phyloP scores from a whole-genome alignment of 2,113 vertebrate genomes.

The Zosterops hypoxanthus region DNA sequence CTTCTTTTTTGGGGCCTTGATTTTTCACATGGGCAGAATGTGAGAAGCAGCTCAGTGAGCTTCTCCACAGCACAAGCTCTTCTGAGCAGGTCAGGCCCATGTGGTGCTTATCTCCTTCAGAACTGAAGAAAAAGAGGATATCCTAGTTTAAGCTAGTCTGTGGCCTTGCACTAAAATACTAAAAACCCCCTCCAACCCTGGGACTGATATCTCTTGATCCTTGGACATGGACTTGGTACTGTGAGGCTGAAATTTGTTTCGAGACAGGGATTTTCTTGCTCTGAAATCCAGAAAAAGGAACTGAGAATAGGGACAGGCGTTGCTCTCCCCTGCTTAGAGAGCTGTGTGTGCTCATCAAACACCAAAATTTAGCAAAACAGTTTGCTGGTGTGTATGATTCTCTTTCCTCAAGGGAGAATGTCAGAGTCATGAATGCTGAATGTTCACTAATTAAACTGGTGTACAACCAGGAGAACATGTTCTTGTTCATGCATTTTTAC shows the following conservation, averaged over 20 bases:
- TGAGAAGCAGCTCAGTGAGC: not conserved
- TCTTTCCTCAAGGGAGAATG: not conserved
- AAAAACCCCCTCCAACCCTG: rapidly evolving
- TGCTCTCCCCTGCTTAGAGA: not conserved
- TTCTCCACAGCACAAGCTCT: not conserved
- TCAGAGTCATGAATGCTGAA: not conserved
- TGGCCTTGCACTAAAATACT: not conserved
- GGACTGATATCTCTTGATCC: not conserved
- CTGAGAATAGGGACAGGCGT: not conserved
- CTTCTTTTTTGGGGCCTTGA: not conserved
- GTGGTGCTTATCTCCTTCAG: not conserved
- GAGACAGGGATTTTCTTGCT: not conserved
- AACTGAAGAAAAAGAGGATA: not conserved
- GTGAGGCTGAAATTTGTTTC: not conserved
- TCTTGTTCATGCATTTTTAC: not conserved
- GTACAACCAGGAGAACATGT: not conserved
- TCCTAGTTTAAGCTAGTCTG: not conserved
- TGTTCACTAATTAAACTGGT: not conserved
- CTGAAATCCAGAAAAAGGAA: not conserved
- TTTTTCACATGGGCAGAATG: not conserved
- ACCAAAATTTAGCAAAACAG: not conserved
- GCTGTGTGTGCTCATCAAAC: not conserved
- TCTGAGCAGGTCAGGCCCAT: not conserved
- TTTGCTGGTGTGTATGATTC: not conserved
- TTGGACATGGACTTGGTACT: not conserved